Evolutionary conservation across 2,888 invertebrate genomes (phyloP), one percentile per base, ranked within the genome.

Genomic region (Drepana falcataria): DNA sequence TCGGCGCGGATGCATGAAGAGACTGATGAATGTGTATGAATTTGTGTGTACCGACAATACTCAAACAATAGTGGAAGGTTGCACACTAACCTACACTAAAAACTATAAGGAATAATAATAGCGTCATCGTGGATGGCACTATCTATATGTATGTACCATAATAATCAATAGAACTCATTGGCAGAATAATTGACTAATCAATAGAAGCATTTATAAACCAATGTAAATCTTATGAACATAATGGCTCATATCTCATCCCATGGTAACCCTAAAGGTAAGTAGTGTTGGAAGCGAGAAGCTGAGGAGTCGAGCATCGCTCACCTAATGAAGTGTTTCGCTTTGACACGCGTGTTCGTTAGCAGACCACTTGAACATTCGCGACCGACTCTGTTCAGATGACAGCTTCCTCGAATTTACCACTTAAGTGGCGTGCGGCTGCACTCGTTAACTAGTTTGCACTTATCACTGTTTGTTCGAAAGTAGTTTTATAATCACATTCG

Each of bases 261-360:
- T 44, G 63, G 68, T 65, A 71, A 49, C 40, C 40, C 49, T 40
- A 40, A 40, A 65, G 69, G 53, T 62, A 68, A 65, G 71, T 68
- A 70, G 75, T 67, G 66, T 54, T 64, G 67, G 71, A 69, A 44
- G 9, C 9, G 44, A 44, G 44, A 3, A 7, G 44, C 9, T 44
- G 44, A 44, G 44, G 44, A 44, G 44, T 9, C 9, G 75, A 77
- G 83, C 78, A 76, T 70, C 81, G 83, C 86, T 88, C 89, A 87
- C 83, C 87, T 91, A 91, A 90, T 91, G 89, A 90, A 91, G 90
- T 88, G 88, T 87, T 83, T 87, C 86, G 87, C 88, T 90, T 90
- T 91, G 90, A 89, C 88, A 88, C 88, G 88, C 87, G 87, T 85
- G 85, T 90, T 91, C 89, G 89, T 90, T 90, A 90, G 87, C 88